Evolutionary conservation across 1,140 invertebrate species (phyloP), one percentile per base, ranked within the genome.

Genomic region (Onthophagus taurus): DNA sequence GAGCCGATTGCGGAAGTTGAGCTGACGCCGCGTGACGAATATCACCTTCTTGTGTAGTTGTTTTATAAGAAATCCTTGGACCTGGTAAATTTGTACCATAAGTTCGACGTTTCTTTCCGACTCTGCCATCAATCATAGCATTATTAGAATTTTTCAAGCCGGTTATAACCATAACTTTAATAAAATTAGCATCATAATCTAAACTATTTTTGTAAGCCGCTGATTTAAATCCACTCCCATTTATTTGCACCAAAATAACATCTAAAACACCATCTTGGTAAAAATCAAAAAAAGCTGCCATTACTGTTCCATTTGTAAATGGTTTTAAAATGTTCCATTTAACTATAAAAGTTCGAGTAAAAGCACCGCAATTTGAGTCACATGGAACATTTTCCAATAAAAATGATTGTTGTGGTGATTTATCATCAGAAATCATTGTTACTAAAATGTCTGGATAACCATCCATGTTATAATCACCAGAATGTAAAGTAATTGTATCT

Each of bases 381-480:
- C 84, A 89, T 0, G 74, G 66, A 4, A 83, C 71, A 64, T 93
- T 95, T 58, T 88, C 77, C 14, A 95, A 52, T 4, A 93, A 59
- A 54, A 88, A 85, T 0, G 79, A 78, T 55, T 74, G 72, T 2
- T 72, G 69, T 35, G 71, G 69, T 48, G 69, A 65, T 7, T 65
- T 57, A n/a, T 68, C 65, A 8, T 66, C 60, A 11, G 69, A 68
- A 29, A 63, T 53, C 1, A 95, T 57, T 0, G 87, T 88, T 24
- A 84, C 80, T 7, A 97, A 59, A 29, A 97, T 70, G 70, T 98
- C 94, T 6, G 91, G 89, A 70, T 86, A 97, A 0, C 93, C 93
- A 69, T 98, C 93, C 77, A 95, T 82, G 61, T 97, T 93, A 52
- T 88, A 92, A 66, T 98, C 93, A 1, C 90, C 93, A 52, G 81